Conservation (phyloP, 2,888 invertebrate species). For the Endomychus coccineus region DNA sequence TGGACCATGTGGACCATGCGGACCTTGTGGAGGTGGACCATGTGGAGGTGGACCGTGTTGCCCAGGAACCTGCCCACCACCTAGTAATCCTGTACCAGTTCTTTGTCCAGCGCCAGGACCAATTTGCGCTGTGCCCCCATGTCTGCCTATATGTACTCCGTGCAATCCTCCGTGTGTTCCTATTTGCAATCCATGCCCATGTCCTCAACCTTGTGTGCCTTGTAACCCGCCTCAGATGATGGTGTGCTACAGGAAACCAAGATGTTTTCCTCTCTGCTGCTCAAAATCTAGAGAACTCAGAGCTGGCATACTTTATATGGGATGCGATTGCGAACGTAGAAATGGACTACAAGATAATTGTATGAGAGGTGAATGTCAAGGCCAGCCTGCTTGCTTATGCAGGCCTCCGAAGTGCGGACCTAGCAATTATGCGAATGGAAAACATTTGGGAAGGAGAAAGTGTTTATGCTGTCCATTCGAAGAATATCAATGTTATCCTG, state of each 20-base stretch:
- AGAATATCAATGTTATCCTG: slow-evolving; percentile 38
- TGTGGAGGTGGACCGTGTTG: slow-evolving; percentile 22
- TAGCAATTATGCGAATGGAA: slow-evolving; percentile 34
- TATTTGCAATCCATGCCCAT: slow-evolving; percentile 45
- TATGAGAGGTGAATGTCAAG: slow-evolving; percentile 47
- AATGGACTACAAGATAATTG: slow-evolving; percentile 56
- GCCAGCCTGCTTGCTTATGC: slow-evolving; percentile 43
- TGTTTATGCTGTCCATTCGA: slow-evolving; percentile 20
- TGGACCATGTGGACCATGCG: slow-evolving; percentile 38
- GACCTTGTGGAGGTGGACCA: slow-evolving; percentile 41
- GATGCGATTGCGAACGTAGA: slow-evolving; percentile 51
- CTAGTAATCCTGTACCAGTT: slow-evolving; percentile 33
- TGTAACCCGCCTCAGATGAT: slow-evolving; percentile 53
- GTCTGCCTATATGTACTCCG: slow-evolving; percentile 42
- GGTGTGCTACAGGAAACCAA: slow-evolving; percentile 45
- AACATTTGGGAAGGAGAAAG: slow-evolving; percentile 30
- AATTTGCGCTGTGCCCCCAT: slow-evolving; percentile 50
- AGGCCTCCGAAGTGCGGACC: slow-evolving; percentile 46
- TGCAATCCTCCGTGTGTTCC: slow-evolving; percentile 47
- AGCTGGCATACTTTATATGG: slow-evolving; percentile 47
- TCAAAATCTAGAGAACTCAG: slow-evolving; percentile 51
- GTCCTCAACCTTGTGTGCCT: slow-evolving; percentile 51
- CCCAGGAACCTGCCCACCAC: slow-evolving; percentile 44
- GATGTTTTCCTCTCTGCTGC: slow-evolving; percentile 34
- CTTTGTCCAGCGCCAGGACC: slow-evolving; percentile 21